phyloP scores from a whole-genome alignment of 2,113 vertebrate genomes.

The Isurus oxyrinchus region DNA sequence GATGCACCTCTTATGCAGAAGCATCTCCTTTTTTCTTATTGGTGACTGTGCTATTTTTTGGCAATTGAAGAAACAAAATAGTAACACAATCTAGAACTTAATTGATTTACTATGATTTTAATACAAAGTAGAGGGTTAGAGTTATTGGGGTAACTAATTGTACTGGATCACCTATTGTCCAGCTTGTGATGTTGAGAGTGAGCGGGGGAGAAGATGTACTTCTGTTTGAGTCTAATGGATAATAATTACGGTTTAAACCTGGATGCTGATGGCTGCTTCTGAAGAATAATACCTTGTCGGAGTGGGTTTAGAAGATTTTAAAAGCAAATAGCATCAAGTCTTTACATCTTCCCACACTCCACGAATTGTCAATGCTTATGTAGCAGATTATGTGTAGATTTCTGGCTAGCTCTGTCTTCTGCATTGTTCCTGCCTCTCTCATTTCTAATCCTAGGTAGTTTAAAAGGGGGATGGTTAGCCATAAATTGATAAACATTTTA shows the following conservation, averaged over 20 bases:
- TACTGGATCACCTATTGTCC: not conserved
- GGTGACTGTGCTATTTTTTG: not conserved
- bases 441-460: not conserved
- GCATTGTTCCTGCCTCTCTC: not conserved
- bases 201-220: not conserved
- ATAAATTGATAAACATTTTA: not conserved
- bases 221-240: not conserved
- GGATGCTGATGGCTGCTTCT: not conserved
- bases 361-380: not conserved
- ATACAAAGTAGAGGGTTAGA: too few species aligned
- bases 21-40: not conserved
- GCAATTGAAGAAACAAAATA: not conserved
- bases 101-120: not conserved
- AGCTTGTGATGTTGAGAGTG: too few species aligned
- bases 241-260: slow-evolving; percentile 17
- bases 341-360: not conserved
- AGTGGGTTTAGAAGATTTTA: not conserved
- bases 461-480: not conserved
- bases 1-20: not conserved
- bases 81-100: not conserved
- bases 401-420: not conserved
- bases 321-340: not conserved
- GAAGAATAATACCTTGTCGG: not conserved
- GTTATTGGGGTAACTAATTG: not conserved
- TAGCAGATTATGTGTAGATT: not conserved